phyloP scores from a whole-genome alignment of 2,888 invertebrate species.

The Polietes domitor region DNA sequence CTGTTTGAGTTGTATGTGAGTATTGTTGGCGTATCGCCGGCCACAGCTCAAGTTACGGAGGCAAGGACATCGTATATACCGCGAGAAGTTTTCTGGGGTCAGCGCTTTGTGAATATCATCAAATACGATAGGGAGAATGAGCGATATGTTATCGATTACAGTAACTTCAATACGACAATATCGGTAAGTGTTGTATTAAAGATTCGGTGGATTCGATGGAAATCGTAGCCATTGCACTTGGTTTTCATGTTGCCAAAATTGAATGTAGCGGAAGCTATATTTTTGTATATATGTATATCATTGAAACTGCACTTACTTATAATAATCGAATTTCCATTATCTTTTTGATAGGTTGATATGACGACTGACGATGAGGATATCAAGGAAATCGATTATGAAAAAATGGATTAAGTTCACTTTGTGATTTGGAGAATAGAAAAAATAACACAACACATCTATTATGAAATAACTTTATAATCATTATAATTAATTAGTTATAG shows the following conservation, averaged over 20 bases:
- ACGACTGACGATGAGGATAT: slow-evolving; percentile 25
- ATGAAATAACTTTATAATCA: not conserved
- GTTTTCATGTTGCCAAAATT: no score
- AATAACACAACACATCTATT: not conserved
- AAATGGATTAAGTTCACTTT: not conserved
- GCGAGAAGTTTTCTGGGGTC: slow-evolving; percentile 92
- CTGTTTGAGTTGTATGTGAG: slow-evolving; percentile 91
- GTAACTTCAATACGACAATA: slow-evolving; percentile 79
- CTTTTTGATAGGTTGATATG: slow-evolving; percentile 73
- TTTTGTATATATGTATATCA: no score
- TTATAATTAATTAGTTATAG: no score
- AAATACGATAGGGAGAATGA: slow-evolving; percentile 83
- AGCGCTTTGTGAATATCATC: slow-evolving; percentile 88
- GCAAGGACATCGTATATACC: slow-evolving; percentile 90
- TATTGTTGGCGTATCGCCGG: slow-evolving; percentile 90
- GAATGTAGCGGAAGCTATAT: no score
- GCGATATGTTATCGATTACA: slow-evolving; percentile 82
- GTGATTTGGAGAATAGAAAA: no score
- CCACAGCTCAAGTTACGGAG: slow-evolving; percentile 88
- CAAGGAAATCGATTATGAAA: slow-evolving; percentile 36
- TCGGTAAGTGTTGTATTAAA: slow-evolving; percentile 75
- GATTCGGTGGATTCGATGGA: no score
- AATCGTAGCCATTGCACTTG: no score
- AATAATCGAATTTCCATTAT: no score
- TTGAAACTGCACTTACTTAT: no score